Evolutionary conservation across 1,140 invertebrate species (phyloP), one percentile per base, ranked within the genome.

Genomic region (Hycleus phaleratus): DNA sequence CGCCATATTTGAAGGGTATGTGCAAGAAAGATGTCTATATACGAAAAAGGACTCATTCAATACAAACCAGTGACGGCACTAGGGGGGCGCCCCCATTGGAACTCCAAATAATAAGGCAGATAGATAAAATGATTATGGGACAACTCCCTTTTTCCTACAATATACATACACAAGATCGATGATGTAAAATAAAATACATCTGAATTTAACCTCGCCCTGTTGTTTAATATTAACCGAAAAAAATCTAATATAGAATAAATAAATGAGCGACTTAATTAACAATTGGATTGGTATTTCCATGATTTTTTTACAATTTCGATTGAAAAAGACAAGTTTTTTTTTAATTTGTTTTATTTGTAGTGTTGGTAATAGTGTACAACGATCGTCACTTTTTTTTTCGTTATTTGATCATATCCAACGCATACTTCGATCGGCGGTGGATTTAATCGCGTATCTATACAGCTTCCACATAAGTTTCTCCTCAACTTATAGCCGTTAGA

Each of bases 1-100:
- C 68, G 68, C 68, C 68, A 70, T 70, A 61, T 70, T 70, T 70
- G 62, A 64, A 61, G 59, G 61, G 60, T 63, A 67, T 65, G 60
- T 61, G 58, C 18, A 32, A 54, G 32, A 4, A 32, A 32, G 32
- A 32, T 32, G 7, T 32, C 1, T 32, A 32, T 32, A 32, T 52
- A 64, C 65, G 68, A 69, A 67, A 62, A 57, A 61, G 45, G 54
- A 56, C 54, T 47, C 24, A 39, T 11, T 49, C 43, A 7, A 32
- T 7, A 32, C 32, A 32, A 18, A 44, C 45, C 54, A 26, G 45
- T 43, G 54, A 39, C 45, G 46, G 45, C 32, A 47, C 54, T 48
- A 43, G 46, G 54, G 42, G 45, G 38, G 45, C 54, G 54, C 43
- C 54, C 45, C 46, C 49, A 49, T 32, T 26, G 44, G 53, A 53